A percentile compares a stretch with the other conserved stretches of the same genome.
phyloP scores from a whole-genome alignment of 2,888 invertebrate genomes.

The Hypomecis punctinalis region DNA sequence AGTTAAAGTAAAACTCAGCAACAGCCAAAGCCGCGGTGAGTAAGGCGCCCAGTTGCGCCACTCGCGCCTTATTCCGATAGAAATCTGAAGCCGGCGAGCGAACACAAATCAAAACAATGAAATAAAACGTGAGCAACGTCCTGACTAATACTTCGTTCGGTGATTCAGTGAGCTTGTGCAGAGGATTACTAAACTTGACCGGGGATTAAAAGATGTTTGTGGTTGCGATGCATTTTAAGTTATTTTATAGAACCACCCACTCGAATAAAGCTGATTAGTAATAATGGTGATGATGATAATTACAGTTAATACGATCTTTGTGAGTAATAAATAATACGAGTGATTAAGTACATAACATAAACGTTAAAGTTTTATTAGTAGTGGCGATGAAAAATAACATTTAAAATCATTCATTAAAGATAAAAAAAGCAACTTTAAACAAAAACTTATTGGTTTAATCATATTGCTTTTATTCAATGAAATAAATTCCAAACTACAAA shows the following conservation, averaged over 20 bases:
- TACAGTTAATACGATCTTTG: too few species aligned
- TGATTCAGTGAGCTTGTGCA: slow-evolving; percentile 29
- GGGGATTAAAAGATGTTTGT: not conserved
- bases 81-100: slow-evolving; percentile 34
- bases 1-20: too few species aligned
- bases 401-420: too few species aligned
- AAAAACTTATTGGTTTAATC: too few species aligned
- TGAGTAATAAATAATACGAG: too few species aligned
- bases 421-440: too few species aligned
- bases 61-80: slow-evolving; percentile 13
- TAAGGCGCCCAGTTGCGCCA: slow-evolving; percentile 16
- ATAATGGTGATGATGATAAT: too few species aligned
- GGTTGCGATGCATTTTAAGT: not conserved
- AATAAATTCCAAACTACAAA: not conserved
- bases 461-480: not conserved
- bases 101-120: slow-evolving; percentile 34
- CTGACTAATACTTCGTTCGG: slow-evolving; percentile 27
- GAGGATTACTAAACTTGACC: slow-evolving; percentile 16
- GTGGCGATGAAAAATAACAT: too few species aligned
- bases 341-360: too few species aligned
- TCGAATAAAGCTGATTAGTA: too few species aligned
- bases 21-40: not conserved
- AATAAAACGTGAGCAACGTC: slow-evolving; percentile 33
- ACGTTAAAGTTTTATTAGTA: too few species aligned
- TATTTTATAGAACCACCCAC: too few species aligned